Conservation (phyloP, 2,888 invertebrate species). For the Zonitis immaculata region DNA sequence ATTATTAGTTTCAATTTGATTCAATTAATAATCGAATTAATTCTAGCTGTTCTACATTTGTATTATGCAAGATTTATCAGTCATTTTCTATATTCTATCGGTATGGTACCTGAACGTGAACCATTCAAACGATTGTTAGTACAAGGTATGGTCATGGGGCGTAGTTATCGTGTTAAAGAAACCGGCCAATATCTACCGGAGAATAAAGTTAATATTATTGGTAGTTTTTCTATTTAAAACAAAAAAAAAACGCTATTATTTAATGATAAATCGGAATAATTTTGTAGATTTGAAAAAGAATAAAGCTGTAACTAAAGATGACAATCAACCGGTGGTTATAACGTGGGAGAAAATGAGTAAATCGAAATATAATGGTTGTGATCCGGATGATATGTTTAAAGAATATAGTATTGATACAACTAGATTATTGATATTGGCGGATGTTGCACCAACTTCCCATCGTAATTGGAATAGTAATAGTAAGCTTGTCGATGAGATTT, state of each 20-base stretch:
- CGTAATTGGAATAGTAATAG: constrained; percentile 86
- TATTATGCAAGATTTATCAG: constrained; percentile 95
- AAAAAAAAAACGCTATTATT: no score
- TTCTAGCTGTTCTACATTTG: constrained; percentile 82
- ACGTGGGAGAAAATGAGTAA: constrained; percentile 99
- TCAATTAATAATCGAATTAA: neutral
- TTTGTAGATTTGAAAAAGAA: constrained; percentile 54
- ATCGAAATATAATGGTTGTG: constrained; percentile 96
- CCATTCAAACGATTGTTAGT: constrained; percentile 89
- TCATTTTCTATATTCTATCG: constrained; percentile 82
- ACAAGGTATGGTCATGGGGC: constrained; percentile 94
- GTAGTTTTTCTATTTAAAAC: constrained; percentile 21
- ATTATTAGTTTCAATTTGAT: neutral
- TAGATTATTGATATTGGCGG: constrained; percentile 80
- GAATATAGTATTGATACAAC: constrained; percentile 88
- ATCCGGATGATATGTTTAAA: constrained; percentile 75
- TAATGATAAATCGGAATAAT: neutral
- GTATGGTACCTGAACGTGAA: constrained; percentile 69
- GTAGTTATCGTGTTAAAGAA: constrained; percentile 67
- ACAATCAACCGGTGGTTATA: constrained; percentile 63
- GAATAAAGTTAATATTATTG: constrained; percentile 55
- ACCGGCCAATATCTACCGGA: constrained; percentile 75
- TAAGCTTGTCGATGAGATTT: no score
- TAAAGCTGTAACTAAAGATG: constrained; percentile 57
- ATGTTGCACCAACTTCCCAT: constrained; percentile 84